These are phyloP conservation scores for Metaphire vulgaris DNA, from an alignment of 1,140 invertebrate genomes.

Conservation along the genomic window DNA sequence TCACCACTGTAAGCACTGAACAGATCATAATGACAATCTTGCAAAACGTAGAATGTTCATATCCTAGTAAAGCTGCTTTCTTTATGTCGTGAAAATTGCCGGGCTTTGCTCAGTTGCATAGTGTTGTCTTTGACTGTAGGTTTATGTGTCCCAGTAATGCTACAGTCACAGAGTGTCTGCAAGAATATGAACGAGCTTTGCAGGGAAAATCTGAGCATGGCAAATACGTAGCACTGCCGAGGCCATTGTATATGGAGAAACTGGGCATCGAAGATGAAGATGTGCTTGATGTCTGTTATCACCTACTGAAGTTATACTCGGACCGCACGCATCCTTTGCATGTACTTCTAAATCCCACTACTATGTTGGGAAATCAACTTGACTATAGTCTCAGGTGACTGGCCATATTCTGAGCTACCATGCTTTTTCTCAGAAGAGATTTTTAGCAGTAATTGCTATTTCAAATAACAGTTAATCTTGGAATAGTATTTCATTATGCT, in stretches of 20 bases:
- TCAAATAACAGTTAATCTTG: too few relatives aligned
- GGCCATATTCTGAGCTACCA: too few relatives aligned
- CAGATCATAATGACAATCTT: too few relatives aligned
- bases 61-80: too few relatives aligned
- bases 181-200: slow-evolving; percentile 64
- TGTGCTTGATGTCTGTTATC: slow-evolving; percentile 68
- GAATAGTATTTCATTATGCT: too few relatives aligned
- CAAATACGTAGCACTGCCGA: slow-evolving; percentile 55
- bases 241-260: slow-evolving; percentile 55
- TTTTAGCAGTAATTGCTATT: too few relatives aligned
- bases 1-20: too few relatives aligned
- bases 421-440: too few relatives aligned
- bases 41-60: too few relatives aligned
- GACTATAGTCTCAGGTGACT: slow-evolving; percentile 74
- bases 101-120: too few relatives aligned
- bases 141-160: slow-evolving; percentile 61
- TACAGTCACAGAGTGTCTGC: slow-evolving; percentile 63
- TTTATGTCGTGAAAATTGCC: too few relatives aligned
- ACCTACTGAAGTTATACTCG: slow-evolving; percentile 68
- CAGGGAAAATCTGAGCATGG: slow-evolving; percentile 43
- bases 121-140: slow-evolving; percentile 52
- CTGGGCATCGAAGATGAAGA: slow-evolving; percentile 31
- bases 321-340: slow-evolving; percentile 61
- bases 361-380: slow-evolving; percentile 69
- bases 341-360: slow-evolving; percentile 65